These are phyloP conservation scores for Phylloscopus trochiloides DNA, from an alignment of 2,113 vertebrate genomes.

Conservation along the genomic window DNA sequence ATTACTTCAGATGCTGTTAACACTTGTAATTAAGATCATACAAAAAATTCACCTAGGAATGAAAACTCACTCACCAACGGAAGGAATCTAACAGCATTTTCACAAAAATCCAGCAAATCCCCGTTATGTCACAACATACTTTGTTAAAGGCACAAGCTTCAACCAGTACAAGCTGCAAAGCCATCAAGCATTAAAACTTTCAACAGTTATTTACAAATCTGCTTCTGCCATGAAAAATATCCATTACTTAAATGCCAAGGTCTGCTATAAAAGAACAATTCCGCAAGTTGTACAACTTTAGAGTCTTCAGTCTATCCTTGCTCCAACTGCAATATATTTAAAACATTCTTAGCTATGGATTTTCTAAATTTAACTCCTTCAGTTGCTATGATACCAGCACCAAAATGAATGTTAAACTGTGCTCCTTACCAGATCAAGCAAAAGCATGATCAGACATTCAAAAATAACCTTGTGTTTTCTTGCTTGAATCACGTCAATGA, in stretches of 20 bases:
- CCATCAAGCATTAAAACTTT: neutral
- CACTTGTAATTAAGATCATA: neutral
- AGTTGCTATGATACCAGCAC: slow-evolving; percentile 39
- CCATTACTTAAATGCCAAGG: neutral
- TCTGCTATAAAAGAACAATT: neutral
- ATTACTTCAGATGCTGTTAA: neutral
- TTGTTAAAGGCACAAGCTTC: neutral
- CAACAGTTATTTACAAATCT: neutral
- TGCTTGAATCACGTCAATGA: neutral
- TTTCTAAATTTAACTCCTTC: slow-evolving; percentile 32
- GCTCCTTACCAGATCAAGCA: neutral
- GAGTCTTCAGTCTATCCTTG: neutral
- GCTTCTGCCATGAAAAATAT: neutral
- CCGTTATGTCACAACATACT: neutral
- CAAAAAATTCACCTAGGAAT: neutral
- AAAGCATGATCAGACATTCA: neutral
- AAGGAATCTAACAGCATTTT: neutral
- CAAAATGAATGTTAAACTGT: neutral
- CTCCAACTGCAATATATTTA: neutral
- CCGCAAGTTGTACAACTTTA: neutral
- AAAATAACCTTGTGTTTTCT: neutral
- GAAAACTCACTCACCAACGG: neutral
- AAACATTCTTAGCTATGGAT: neutral
- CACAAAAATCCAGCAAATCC: neutral
- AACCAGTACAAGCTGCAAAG: neutral